Evolutionary conservation across 2,797 vertebrate species (phyloP), one percentile per base, ranked within the genome.

Genomic region (Micropoecilia bifurca): DNA sequence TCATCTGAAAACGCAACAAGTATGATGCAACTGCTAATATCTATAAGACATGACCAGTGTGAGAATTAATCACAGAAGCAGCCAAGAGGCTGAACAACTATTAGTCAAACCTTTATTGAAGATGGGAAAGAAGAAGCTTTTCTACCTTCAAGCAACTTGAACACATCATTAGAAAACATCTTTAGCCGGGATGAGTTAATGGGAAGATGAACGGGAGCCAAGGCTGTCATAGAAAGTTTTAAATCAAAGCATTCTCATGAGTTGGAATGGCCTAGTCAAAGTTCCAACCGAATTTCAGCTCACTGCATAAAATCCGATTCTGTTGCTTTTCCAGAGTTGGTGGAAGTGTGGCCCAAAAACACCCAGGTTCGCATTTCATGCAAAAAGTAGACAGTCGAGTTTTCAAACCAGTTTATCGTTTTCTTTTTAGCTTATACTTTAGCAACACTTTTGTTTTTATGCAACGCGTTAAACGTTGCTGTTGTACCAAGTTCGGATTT

Each of bases 251-350:
- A 14, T 25, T 43, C 41, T 43, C 22, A 6, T 14, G 10, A 25
- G 39, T 25, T 43, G n/a, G 5, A 69, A n/a, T 69, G 22, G 66
- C 66, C 66, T n/a, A 69, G 39, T 69, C 66, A 43, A 69, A 69
- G 66, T 25, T 41, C 20, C 43, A 22, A 41, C 22, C 9, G 10
- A 10, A 41, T 69, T 43, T 41, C 39, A 69, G 4, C n/a, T 69
- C 18, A 14, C 22, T 43, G 39, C 39, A 25, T 7, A 13, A 69
- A 43, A 43, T 43, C 22, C 2, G 9, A 41, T 22, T 6, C 36
- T 41, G 36, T 14, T 5, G 36, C 39, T 25, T 39, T 25, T 6
- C 36, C 36, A 41, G 43, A 43, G 20, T 22, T 25, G 39, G 3
- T 25, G 33, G 63, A 66, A 36, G 22, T 18, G 10, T 22, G 18